Evolutionary conservation across 2,797 vertebrate species (phyloP).

Genomic region (Cossypha caffra): DNA sequence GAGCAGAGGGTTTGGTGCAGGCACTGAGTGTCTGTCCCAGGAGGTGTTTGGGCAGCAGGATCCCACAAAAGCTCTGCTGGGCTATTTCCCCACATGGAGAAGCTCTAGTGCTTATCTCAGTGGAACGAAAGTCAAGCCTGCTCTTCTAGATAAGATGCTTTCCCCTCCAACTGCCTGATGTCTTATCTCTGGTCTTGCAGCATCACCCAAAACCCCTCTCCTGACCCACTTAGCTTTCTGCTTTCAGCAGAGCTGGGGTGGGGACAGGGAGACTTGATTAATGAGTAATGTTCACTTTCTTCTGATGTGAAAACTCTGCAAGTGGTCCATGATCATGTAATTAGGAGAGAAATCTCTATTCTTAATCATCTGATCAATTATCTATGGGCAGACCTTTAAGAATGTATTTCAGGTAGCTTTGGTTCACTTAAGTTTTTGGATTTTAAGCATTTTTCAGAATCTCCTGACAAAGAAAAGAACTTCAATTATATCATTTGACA

Average conservation of each 20-base stretch:
- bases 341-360: background rate
- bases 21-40: rapidly evolving
- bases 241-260: constrained; percentile 65
- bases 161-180: constrained; percentile 78
- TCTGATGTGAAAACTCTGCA: background rate
- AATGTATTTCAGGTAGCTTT: background rate
- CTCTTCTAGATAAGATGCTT: constrained; percentile 79
- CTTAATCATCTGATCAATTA: constrained; percentile 46
- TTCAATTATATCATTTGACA: background rate
- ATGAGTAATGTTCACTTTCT: constrained; percentile 30
- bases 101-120: constrained; percentile 75
- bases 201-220: constrained; percentile 74
- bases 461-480: background rate
- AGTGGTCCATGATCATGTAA: background rate
- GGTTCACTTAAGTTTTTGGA: background rate
- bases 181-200: constrained; percentile 80
- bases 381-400: background rate
- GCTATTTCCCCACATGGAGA: constrained; percentile 25
- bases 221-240: constrained; percentile 76
- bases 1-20: background rate
- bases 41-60: background rate
- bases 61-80: constrained; percentile 40
- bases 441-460: background rate
- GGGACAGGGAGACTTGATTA: background rate
- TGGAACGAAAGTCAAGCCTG: constrained; percentile 79